These are phyloP conservation scores for Pogonomyrmex barbatus DNA, from an alignment of 1,140 invertebrate genomes.

Conservation along the genomic window DNA sequence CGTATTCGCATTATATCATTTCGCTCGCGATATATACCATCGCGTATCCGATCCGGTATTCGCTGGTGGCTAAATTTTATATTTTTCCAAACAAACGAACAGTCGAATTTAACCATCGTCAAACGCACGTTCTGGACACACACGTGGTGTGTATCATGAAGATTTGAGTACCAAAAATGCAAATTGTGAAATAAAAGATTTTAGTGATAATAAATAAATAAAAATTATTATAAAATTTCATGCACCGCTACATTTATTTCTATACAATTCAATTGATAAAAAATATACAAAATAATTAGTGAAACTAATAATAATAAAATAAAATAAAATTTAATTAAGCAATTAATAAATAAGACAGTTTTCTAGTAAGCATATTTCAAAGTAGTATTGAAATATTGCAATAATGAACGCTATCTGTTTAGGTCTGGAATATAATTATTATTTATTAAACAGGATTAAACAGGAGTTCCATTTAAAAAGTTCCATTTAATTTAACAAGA, in stretches of 20 bases:
- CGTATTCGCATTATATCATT: not conserved
- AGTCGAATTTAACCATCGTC: conserved; percentile 18
- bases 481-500: no score
- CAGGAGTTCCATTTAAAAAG: no score
- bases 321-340: not conserved
- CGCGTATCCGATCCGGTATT: not conserved
- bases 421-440: no score
- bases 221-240: not conserved
- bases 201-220: not conserved
- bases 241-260: not conserved
- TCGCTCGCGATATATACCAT: not conserved
- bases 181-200: not conserved
- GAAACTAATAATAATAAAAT: not conserved
- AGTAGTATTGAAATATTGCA: not conserved
- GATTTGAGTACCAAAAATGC: conserved; percentile 12
- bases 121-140: conserved; percentile 2
- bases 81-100: conserved; percentile 36
- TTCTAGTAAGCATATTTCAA: not conserved
- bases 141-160: not conserved
- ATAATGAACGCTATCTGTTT: not conserved
- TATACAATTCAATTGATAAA: not conserved
- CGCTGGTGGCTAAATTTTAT: conserved; percentile 31
- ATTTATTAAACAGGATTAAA: no score
- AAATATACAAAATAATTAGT: not conserved
- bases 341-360: not conserved